Conservation (phyloP, 2,888 invertebrate genomes). For the Eupithecia tripunctaria region DNA sequence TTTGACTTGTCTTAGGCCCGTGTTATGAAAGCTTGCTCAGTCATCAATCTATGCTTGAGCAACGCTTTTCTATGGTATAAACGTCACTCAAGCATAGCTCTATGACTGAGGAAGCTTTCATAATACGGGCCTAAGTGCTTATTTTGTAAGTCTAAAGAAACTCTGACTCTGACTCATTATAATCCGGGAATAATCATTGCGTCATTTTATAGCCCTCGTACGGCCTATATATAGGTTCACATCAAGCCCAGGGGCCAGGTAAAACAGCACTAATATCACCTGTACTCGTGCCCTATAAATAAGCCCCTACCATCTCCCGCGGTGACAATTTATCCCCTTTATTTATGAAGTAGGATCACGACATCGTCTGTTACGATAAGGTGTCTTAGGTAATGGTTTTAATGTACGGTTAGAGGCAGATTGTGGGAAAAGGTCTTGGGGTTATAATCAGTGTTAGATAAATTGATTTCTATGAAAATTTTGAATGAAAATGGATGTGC, state of each 20-base stretch:
- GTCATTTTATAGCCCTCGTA: conserved; percentile 54
- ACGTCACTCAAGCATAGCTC: too few species aligned
- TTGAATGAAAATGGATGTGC: not conserved
- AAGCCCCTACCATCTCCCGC: conserved; percentile 59
- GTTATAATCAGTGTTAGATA: not conserved
- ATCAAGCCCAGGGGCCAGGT: conserved; percentile 64
- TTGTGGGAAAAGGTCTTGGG: not conserved
- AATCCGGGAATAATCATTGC: conserved; percentile 19
- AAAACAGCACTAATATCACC: conserved; percentile 71
- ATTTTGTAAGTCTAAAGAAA: too few species aligned
- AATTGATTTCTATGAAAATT: conserved; percentile 1
- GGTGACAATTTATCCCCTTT: conserved; percentile 68
- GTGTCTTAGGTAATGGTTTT: conserved; percentile 20
- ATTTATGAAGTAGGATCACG: conserved; percentile 63
- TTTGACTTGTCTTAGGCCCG: too few species aligned
- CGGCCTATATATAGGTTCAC: conserved; percentile 55
- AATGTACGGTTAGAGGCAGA: conserved; percentile 11
- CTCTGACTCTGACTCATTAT: too few species aligned
- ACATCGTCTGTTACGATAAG: conserved; percentile 45
- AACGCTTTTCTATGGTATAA: too few species aligned
- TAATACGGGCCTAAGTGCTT: too few species aligned
- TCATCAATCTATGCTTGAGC: too few species aligned
- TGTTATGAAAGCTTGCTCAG: too few species aligned
- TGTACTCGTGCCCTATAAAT: conserved; percentile 69
- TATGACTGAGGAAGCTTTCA: too few species aligned